Base-by-base conservation (phyloP, 2,888 invertebrate species). In the Tineola bisselliella region DNA sequence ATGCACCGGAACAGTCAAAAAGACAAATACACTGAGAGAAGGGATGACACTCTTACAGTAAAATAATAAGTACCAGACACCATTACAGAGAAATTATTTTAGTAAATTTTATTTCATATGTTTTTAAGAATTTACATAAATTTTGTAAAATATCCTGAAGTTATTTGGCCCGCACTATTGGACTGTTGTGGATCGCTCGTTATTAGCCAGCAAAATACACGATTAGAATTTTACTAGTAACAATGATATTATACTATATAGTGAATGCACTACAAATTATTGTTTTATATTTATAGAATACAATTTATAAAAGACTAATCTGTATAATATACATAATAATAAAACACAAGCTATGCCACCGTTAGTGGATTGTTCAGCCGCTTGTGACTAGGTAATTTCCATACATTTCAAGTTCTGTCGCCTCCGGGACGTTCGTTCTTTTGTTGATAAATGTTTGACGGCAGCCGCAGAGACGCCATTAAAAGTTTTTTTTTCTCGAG, bases 381-480 rank as follows among this genome's bases (percentile, higher is more conserved):
- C 81, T 78, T 77, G 84, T 84, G 86, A 83, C 84, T 86, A 80
- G 84, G 86, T 86, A 87, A 87, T 87, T 86, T 87, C 84, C 87
- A 87, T 87, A 87, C 84, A 87, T 87, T 86, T 86, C 81, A 84
- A 86, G 86, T 86, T 87, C 84, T 79, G 84, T 86, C 86, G 86
- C 86, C 87, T 84, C 84, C 84, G 87, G 86, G 84, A 86, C 84
- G 84, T 84, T 86, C 84, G 81, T 86, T 87, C 86, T 86, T 86
- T 86, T 87, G 86, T 87, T 87, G 87, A 87, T 86, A 87, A 86
- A 86, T 86, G 86, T 86, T 87, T 87, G 86, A 84, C 87, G 84
- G 84, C 77, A 86, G 83, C 87, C 84, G 84, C 79, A 77, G 84
- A 84, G 87, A 87, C 86, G 86, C 87, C 87, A 87, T 87, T 87